phyloP scores from a whole-genome alignment of 2,888 invertebrate genomes.

The Orchesella flavescens region DNA sequence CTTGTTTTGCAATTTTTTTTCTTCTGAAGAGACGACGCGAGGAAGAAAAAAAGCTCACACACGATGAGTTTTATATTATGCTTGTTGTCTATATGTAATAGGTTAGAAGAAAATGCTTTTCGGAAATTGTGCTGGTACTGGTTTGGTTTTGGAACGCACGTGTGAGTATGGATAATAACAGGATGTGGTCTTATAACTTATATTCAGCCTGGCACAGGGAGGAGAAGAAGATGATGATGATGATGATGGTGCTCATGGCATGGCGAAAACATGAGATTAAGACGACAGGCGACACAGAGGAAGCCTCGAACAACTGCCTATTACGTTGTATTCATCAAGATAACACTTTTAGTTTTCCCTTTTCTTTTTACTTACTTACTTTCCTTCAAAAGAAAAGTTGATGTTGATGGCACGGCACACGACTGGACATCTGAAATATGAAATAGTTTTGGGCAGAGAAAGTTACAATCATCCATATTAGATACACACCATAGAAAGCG shows the following conservation, averaged over 20 bases:
- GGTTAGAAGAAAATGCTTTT: slow-evolving; percentile 1
- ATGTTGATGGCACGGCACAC: background rate
- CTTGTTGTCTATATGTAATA: background rate
- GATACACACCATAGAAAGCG: background rate
- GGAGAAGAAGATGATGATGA: background rate
- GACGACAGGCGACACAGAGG: slow-evolving; percentile 11
- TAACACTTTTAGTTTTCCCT: slow-evolving; percentile 2
- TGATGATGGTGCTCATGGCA: background rate
- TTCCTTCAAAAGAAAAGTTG: background rate
- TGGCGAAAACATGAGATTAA: no score
- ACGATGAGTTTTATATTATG: background rate
- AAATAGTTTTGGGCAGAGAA: slow-evolving; percentile 1
- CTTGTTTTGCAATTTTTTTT: slow-evolving; percentile 33
- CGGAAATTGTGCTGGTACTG: slow-evolving; percentile 10
- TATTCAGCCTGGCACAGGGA: background rate
- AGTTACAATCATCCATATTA: background rate
- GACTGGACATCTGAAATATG: background rate
- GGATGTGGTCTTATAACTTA: background rate
- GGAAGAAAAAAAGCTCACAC: slow-evolving; percentile 7
- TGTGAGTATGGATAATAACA: slow-evolving; percentile 14
- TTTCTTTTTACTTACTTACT: no score
- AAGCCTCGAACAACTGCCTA: slow-evolving; percentile 5
- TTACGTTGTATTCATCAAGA: slow-evolving; percentile 25
- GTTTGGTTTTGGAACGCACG: slow-evolving; percentile 24
- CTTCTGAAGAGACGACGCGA: background rate